phyloP scores from a whole-genome alignment of 2,113 vertebrate genomes.

The Phainopepla nitens region DNA sequence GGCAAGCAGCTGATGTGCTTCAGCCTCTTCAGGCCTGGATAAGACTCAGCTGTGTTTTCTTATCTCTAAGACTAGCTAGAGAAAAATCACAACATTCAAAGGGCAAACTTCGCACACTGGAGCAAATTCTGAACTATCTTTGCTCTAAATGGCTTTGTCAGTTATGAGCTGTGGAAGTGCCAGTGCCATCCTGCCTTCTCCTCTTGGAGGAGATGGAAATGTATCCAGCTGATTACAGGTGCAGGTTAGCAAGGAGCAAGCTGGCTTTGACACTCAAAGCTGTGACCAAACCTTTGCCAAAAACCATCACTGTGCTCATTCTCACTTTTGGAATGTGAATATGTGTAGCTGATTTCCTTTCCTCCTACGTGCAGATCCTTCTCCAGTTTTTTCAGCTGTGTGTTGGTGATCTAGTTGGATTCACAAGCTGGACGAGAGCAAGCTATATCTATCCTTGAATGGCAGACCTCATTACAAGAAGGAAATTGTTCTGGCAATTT shows the following conservation, averaged over 20 bases:
- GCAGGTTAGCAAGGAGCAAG: not conserved
- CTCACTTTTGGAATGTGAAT: not conserved
- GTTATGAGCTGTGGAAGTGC: not conserved
- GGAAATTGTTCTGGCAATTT: not conserved
- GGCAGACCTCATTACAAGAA: not conserved
- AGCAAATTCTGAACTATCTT: constrained; percentile 17
- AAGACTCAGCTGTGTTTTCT: constrained; percentile 28
- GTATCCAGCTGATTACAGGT: not conserved
- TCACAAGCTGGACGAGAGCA: not conserved
- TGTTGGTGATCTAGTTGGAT: not conserved
- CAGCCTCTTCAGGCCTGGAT: constrained; percentile 24
- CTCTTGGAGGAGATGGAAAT: not conserved
- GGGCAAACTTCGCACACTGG: not conserved
- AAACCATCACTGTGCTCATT: not conserved
- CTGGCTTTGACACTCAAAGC: not conserved
- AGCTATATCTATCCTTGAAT: not conserved
- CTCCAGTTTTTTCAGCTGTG: not conserved
- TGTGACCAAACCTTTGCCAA: not conserved
- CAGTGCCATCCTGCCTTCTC: not conserved
- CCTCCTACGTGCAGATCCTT: not conserved
- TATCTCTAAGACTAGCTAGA: constrained; percentile 33
- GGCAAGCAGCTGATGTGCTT: constrained; percentile 58
- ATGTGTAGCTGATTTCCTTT: not conserved
- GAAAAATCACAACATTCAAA: constrained; percentile 44
- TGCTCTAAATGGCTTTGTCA: not conserved